Conservation (phyloP, 2,888 invertebrate species). For the Agrotis puta region DNA sequence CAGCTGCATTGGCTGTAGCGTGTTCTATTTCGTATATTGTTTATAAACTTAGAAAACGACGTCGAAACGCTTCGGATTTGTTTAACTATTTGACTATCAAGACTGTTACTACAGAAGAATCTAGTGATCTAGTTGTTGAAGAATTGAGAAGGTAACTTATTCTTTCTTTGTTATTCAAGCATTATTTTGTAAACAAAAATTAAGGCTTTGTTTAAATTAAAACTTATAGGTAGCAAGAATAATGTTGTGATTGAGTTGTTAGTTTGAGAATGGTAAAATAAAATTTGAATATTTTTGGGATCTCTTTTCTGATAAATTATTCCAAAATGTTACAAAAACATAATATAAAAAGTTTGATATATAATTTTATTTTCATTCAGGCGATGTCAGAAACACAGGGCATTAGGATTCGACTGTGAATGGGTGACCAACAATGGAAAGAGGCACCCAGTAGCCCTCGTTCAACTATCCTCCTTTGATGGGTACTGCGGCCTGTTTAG, state of each 20-base stretch:
- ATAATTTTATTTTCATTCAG: conserved; percentile 67
- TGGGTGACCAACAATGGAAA: conserved; percentile 93
- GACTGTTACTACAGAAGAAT: conserved; percentile 73
- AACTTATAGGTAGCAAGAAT: too few species aligned
- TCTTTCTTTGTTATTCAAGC: not conserved
- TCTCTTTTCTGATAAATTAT: not conserved
- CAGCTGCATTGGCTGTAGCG: conserved; percentile 71
- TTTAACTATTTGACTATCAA: conserved; percentile 77
- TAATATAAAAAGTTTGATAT: not conserved
- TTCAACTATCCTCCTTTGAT: conserved; percentile 93
- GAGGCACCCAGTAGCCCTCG: conserved; percentile 92
- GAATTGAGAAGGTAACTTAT: conserved; percentile 76
- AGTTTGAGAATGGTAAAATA: not conserved
- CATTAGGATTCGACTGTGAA: conserved; percentile 95
- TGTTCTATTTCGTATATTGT: conserved; percentile 72
- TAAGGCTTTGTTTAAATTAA: conserved; percentile 2
- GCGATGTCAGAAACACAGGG: conserved; percentile 80
- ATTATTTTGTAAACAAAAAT: conserved; percentile 5
- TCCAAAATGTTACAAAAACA: too few species aligned
- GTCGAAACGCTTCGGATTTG: conserved; percentile 70
- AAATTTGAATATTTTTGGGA: not conserved
- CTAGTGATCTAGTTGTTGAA: conserved; percentile 75
- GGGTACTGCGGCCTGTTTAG: conserved; percentile 94
- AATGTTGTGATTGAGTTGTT: too few species aligned
- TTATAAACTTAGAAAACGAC: conserved; percentile 65